phyloP scores from a whole-genome alignment of 1,140 invertebrate genomes.

The Scaptomyza montana region DNA sequence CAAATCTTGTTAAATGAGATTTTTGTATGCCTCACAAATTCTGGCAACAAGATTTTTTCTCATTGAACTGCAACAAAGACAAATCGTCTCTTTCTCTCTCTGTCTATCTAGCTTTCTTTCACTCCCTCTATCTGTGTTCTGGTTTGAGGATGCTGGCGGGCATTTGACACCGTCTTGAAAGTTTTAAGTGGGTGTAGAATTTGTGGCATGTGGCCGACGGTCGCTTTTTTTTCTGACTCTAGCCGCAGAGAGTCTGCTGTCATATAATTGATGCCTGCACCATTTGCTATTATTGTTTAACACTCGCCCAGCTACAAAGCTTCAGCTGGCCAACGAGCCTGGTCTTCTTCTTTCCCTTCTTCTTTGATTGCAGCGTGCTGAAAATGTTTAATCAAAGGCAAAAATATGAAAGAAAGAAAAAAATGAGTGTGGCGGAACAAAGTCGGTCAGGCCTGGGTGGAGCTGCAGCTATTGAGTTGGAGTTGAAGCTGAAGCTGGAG shows the following conservation, averaged over 20 bases:
- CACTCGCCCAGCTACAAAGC: conserved; percentile 41
- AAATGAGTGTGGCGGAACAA: not conserved
- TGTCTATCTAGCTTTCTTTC: conserved; percentile 42
- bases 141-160: conserved; percentile 49
- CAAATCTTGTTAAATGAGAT: not conserved
- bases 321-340: not conserved
- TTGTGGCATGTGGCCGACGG: conserved; percentile 77
- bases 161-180: conserved; percentile 78
- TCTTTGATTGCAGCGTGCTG: conserved; percentile 61
- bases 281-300: conserved; percentile 78
- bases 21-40: not conserved
- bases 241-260: conserved; percentile 64
- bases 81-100: conserved; percentile 12
- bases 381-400: conserved; percentile 79
- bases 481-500: conserved; percentile 37
- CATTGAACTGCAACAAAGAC: too few relatives aligned
- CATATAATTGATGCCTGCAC: conserved; percentile 77
- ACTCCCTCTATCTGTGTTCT: conserved; percentile 39
- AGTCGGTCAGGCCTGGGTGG: conserved; percentile 67
- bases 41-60: not conserved
- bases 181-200: conserved; percentile 75
- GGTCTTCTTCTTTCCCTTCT: conserved; percentile 14
- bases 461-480: conserved; percentile 32
- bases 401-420: conserved; percentile 31
- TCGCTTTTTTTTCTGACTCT: conserved; percentile 31